phyloP scores from a whole-genome alignment of 2,797 vertebrate species.

The Leptatherina wallacei region DNA sequence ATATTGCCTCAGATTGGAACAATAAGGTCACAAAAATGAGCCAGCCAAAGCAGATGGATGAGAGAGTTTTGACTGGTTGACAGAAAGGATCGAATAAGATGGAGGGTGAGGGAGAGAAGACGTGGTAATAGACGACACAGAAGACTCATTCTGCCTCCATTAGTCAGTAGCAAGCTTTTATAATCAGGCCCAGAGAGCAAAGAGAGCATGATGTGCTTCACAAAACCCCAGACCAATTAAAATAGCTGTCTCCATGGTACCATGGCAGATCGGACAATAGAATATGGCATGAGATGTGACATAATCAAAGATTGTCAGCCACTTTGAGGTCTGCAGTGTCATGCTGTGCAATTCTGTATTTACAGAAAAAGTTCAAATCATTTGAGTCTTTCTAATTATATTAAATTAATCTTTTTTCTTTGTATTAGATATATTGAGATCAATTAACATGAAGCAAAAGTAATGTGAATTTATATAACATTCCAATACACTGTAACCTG shows the following conservation, averaged over 20 bases:
- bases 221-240: constrained; percentile 60
- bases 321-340: constrained; percentile 17
- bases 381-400: background rate
- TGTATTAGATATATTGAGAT: background rate
- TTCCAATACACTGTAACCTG: constrained; percentile 26
- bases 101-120: constrained; percentile 29
- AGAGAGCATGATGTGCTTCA: constrained; percentile 59
- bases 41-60: constrained; percentile 49
- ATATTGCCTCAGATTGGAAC: constrained; percentile 19
- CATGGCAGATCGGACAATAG: constrained; percentile 27
- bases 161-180: constrained; percentile 53
- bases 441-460: constrained; percentile 21
- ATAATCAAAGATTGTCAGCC: constrained; percentile 21
- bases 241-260: constrained; percentile 42
- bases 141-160: constrained; percentile 65
- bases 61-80: constrained; percentile 40
- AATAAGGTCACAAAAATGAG: constrained; percentile 48
- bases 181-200: constrained; percentile 64
- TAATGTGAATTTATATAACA: constrained; percentile 48
- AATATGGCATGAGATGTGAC: constrained; percentile 11
- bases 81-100: constrained; percentile 21
- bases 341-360: background rate
- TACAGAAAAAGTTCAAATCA: background rate
- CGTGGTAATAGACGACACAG: constrained; percentile 48
- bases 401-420: background rate